Base-by-base conservation (phyloP, 2,113 vertebrate species). In the Ceyx melanurus region DNA sequence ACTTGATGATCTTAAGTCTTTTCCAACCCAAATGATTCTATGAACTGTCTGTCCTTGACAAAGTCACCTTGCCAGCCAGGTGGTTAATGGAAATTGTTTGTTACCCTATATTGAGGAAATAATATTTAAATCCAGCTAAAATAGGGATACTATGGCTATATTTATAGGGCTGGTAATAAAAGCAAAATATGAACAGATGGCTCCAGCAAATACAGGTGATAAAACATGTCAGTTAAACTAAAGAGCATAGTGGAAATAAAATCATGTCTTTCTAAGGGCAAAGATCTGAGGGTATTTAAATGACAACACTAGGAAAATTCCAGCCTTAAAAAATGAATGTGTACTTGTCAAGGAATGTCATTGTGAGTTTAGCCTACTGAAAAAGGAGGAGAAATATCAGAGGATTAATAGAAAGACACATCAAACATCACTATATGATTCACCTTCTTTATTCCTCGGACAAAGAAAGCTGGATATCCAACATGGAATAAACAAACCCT, bases 101-200 rank as follows among this genome's bases (percentile, higher is more conserved):
- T 53, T 89, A 37, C 29, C 10, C 6, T 73, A 2, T 64, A 42
- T 42, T 79, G 62, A 93, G 33, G 33, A 73, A 75, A 89, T 18
- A 82, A 29, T 60, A 68, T 88, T 91, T 86, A 85, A 86, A 90
- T 9, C 82, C 46, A 37, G n/a, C 29, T 89, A 77, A 89, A 95
- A 70, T 0, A 1, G 21, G 48, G 17, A 75, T 85, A 82, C 53
- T 87, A 64, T 29, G 31, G 20, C 31, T 81, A 16, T 65, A 45
- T 75, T 87, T 94, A 82, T 56, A 72, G 25, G 67, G 80, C 45
- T 5, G 7, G n/a, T 83, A 92, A 78, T 81, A 93, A 90, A 94
- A 82, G n/a, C 76, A 92, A 94, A 91, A 56, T 70, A 91, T 37
- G 87, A 90, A 86, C 75, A 95, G 91, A 90, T 86, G 83, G 33